phyloP scores from a whole-genome alignment of 1,140 invertebrate genomes.

The Tetranychus urticae region DNA sequence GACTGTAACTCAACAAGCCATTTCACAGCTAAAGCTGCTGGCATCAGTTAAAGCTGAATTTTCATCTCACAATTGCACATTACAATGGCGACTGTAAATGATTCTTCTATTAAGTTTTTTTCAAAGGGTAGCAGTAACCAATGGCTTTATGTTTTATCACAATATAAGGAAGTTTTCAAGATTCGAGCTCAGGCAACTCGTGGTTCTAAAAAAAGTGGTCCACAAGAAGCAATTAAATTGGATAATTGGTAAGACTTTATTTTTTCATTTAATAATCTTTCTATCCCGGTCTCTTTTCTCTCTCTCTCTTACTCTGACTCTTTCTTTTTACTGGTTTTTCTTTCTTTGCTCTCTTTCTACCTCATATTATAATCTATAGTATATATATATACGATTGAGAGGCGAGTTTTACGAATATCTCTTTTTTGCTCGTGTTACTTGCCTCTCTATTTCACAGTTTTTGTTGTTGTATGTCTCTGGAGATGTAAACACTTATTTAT shows the following conservation, averaged over 20 bases:
- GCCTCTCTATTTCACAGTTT: background rate
- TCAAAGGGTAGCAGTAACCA: conserved; percentile 55
- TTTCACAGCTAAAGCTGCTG: no score
- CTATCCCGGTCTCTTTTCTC: background rate
- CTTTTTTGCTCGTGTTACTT: background rate
- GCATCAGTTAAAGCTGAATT: no score
- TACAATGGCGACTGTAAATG: conserved; percentile 12
- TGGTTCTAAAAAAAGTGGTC: conserved; percentile 48
- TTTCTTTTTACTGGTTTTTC: background rate
- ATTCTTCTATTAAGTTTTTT: conserved; percentile 34
- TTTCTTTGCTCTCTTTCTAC: background rate
- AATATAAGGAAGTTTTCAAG: conserved; percentile 61
- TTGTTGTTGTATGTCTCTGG: background rate
- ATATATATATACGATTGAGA: background rate
- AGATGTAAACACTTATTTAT: no score
- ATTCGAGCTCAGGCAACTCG: conserved; percentile 45
- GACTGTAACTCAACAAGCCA: no score
- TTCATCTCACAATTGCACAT: no score
- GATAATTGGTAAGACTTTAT: conserved; percentile 59
- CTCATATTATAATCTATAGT: background rate
- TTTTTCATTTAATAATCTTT: background rate
- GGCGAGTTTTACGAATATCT: background rate
- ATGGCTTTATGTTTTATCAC: conserved; percentile 60
- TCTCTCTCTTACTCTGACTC: background rate
- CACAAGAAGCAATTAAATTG: conserved; percentile 70